Conservation (phyloP, 1,140 invertebrate species). For the Drosophila baimaii region DNA sequence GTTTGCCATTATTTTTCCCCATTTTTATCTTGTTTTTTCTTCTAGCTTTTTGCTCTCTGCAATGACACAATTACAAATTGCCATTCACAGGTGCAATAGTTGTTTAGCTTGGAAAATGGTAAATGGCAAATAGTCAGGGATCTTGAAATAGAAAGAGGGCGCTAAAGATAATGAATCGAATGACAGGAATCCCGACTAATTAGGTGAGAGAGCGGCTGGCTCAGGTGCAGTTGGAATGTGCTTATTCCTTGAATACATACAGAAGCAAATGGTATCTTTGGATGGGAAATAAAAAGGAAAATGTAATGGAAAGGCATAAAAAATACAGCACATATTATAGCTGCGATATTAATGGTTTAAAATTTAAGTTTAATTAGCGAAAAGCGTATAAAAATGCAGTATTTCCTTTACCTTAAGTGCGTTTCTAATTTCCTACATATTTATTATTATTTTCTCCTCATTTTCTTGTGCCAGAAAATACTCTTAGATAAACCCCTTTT, state of each 20-base stretch:
- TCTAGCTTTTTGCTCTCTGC: no score
- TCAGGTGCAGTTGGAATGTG: slow-evolving; percentile 20
- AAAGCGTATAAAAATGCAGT: no score
- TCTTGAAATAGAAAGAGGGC: slow-evolving; percentile 32
- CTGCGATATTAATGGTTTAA: not conserved
- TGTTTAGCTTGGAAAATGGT: slow-evolving; percentile 42
- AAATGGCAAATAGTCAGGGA: slow-evolving; percentile 27
- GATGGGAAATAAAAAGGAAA: not conserved
- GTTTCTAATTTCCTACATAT: not conserved
- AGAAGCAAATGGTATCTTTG: not conserved
- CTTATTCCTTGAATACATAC: slow-evolving; percentile 3
- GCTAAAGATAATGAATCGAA: slow-evolving; percentile 48
- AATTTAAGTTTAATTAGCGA: not conserved
- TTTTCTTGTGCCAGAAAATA: not conserved
- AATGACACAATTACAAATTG: slow-evolving; percentile 82
- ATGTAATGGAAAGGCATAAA: no score
- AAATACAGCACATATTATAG: not conserved
- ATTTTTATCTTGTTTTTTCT: slow-evolving; percentile 6
- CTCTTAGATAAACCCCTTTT: not conserved
- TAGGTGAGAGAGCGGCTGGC: slow-evolving; percentile 13
- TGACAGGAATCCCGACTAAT: slow-evolving; percentile 35
- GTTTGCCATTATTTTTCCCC: slow-evolving; percentile 5
- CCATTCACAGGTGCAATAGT: slow-evolving; percentile 61
- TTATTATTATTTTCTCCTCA: not conserved
- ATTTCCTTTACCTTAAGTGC: not conserved